phyloP scores from a whole-genome alignment of 2,888 invertebrate genomes.

The Scaptomyza parva region DNA sequence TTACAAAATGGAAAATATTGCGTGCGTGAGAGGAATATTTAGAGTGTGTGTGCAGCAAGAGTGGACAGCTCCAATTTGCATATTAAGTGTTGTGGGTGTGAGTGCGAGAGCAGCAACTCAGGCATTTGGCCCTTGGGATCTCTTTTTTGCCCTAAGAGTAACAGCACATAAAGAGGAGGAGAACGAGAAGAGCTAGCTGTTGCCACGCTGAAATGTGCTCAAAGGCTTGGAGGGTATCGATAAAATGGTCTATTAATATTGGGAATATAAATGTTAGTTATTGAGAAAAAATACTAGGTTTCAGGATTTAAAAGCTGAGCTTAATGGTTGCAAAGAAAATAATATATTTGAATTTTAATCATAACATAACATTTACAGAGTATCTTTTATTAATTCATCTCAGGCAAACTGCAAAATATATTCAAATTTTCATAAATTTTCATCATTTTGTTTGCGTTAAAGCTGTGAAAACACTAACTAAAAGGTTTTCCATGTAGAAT shows the following conservation, averaged over 20 bases:
- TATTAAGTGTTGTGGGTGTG: constrained; percentile 53
- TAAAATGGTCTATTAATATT: constrained; percentile 40
- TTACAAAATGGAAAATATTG: constrained; percentile 51
- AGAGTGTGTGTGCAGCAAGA: constrained; percentile 19
- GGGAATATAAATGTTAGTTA: constrained; percentile 19
- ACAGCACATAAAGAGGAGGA: constrained; percentile 16
- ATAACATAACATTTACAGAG: background rate
- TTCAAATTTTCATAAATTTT: background rate
- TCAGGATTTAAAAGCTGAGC: too few relatives aligned
- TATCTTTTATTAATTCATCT: background rate
- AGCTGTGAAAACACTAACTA: constrained; percentile 38
- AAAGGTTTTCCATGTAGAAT: constrained; percentile 67
- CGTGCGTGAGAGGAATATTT: constrained; percentile 9
- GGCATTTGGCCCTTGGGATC: constrained; percentile 15
- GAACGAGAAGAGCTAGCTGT: background rate
- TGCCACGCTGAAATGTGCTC: constrained; percentile 4
- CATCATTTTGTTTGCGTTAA: constrained; percentile 13
- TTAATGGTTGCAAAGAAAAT: background rate
- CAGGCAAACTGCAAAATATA: background rate
- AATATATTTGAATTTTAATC: background rate
- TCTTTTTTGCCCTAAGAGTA: constrained; percentile 5
- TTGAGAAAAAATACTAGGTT: background rate
- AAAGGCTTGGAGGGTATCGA: constrained; percentile 19
- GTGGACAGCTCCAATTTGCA: constrained; percentile 61
- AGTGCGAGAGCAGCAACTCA: constrained; percentile 1